These are phyloP conservation scores for Orbicella faveolata DNA, from an alignment of 64 coral and sea anemone genomes.

Conservation along the genomic window DNA sequence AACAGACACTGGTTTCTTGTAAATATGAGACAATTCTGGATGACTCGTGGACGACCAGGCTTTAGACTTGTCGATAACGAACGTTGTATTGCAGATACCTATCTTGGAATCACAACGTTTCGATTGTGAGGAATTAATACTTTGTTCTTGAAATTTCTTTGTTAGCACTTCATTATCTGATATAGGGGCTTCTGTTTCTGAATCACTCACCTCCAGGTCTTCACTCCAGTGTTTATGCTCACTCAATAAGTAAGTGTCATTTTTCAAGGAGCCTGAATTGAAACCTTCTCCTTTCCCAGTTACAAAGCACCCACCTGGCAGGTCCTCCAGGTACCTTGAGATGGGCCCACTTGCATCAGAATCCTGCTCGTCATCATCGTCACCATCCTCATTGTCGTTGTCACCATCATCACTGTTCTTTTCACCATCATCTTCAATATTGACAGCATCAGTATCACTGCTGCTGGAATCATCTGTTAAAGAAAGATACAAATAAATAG, in stretches of 20 bases:
- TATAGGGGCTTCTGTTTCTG: background rate
- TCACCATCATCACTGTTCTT: background rate
- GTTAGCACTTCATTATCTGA: background rate
- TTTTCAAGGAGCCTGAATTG: background rate
- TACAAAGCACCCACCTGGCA: background rate
- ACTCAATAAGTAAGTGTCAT: background rate
- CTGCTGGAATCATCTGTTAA: no score
- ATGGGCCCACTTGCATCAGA: constrained; percentile 16
- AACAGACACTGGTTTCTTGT: constrained; percentile 5
- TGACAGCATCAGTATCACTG: no score
- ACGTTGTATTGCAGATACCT: constrained; percentile 3
- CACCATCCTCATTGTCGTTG: background rate
- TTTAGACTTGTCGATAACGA: background rate
- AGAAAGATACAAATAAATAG: no score
- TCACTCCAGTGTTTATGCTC: background rate
- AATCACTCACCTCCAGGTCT: background rate
- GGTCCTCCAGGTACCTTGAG: background rate
- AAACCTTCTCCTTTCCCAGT: background rate
- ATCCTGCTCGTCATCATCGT: background rate
- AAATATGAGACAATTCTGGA: background rate
- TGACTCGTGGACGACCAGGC: background rate
- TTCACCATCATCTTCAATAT: background rate
- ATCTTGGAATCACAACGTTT: background rate
- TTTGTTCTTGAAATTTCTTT: background rate
- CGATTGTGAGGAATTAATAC: background rate